Evolutionary conservation across 2,888 invertebrate species (phyloP), one percentile per base, ranked within the genome.

Genomic region (Scelioninae gen. 2): DNA sequence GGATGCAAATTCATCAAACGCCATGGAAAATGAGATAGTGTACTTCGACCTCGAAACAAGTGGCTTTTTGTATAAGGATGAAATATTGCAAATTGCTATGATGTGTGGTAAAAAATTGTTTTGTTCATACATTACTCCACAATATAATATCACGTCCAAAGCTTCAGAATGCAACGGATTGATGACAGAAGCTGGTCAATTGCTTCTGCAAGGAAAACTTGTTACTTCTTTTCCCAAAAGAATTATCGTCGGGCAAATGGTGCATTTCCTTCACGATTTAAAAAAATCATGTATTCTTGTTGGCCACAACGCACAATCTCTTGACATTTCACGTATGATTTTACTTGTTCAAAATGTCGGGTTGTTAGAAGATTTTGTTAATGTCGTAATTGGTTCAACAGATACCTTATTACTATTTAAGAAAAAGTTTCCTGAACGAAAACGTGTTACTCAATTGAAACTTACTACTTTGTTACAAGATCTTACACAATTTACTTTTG

Each of bases 191-290:
- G 41, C 43, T 39, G 61, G 53, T 13, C 69, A 69, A 25, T 16
- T 69, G 22, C 39, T 46, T 46, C 39, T 13, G 9, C 60, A 61
- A 13, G 22, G 10, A 1, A 11, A 61, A 37, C 53, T 37, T 18
- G 58, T 69, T 10, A 19, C 39, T 18, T 69, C 52, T 31, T 53
- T 28, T 35, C 69, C 69, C 0, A 69, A 69, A 46, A 13, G 61
- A 46, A 19, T 69, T 10, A 61, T 69, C 28, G 53, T 25, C 1
- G 15, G 33, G 6, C 18, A 60, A 19, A 25, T 69, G 35, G 28
- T 69, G 4, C 35, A 61, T 18, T 61, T 60, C 53, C 2, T 68
- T 1, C 10, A 41, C 6, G 16, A 50, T 19, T 41, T 67, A 13
- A n/a, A 67, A 33, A 67, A 57, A 11, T 13, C 35, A 7, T 55